Percentiles rank a stretch among this genome's conserved stretches.
phyloP scores from a whole-genome alignment of 2,797 vertebrate genomes.

The Pristis pectinata region DNA sequence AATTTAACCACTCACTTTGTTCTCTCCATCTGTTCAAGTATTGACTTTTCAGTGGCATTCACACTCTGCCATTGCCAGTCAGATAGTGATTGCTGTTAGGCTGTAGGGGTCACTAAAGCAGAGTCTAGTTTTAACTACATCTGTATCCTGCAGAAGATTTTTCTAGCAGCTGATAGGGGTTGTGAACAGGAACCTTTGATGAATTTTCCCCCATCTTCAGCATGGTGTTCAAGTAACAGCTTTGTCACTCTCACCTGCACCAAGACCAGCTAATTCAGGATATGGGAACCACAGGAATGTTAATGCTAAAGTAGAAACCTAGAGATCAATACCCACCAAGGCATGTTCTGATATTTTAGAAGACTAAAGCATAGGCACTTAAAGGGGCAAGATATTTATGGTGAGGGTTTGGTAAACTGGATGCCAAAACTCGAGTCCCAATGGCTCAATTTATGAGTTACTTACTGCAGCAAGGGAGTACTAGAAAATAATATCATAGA shows the following conservation, averaged over 20 bases:
- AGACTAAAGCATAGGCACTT: not conserved
- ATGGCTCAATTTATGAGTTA: not conserved
- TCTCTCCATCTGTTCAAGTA: not conserved
- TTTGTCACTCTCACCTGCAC: not conserved
- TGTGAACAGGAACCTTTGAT: not conserved
- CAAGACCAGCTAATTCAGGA: not conserved
- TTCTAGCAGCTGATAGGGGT: not conserved
- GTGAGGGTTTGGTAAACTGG: not conserved
- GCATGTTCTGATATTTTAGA: not conserved
- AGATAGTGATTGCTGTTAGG: not conserved
- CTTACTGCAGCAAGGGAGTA: not conserved
- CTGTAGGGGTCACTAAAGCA: not conserved
- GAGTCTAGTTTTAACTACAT: too few relatives aligned
- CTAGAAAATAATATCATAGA: not conserved
- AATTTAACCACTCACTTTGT: not conserved
- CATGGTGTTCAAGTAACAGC: not conserved
- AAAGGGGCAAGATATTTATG: not conserved
- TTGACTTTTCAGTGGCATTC: not conserved
- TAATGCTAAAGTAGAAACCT: not conserved
- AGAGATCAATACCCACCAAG: not conserved
- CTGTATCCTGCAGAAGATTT: not conserved
- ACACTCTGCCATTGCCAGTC: not conserved
- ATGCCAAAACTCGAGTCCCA: not conserved
- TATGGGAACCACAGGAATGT: not conserved
- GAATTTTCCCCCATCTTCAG: not conserved